These are phyloP conservation scores for Drosophila prosaltans DNA, from an alignment of 1,140 invertebrate species.

Conservation along the genomic window DNA sequence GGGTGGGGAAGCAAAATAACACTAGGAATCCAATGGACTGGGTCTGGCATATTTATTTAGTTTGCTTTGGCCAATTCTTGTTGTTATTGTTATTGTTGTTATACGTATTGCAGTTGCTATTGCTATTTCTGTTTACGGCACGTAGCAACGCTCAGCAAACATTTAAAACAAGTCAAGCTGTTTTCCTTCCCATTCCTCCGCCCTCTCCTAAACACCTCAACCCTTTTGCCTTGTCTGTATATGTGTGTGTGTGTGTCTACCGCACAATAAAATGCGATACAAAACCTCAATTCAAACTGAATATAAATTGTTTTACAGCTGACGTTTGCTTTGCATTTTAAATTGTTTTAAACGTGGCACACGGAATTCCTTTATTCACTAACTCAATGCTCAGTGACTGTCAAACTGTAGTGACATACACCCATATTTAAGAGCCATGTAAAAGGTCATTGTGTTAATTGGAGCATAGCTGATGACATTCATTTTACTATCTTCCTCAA, in stretches of 20 bases:
- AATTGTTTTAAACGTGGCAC: constrained; percentile 52
- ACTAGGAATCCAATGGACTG: constrained; percentile 44
- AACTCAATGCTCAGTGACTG: constrained; percentile 24
- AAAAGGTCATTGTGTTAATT: constrained; percentile 79
- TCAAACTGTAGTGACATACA: constrained; percentile 27
- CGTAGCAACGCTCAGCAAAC: constrained; percentile 75
- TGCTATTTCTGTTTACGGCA: constrained; percentile 61
- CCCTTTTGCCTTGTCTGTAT: constrained; percentile 6
- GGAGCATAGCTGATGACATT: constrained; percentile 69
- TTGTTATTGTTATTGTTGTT: constrained; percentile 26
- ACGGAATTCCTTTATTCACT: constrained; percentile 4
- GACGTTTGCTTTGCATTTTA: constrained; percentile 79
- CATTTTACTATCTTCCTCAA: constrained; percentile 39
- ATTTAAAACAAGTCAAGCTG: constrained; percentile 76
- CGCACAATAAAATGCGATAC: constrained; percentile 71
- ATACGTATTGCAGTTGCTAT: constrained; percentile 15
- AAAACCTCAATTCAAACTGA: constrained; percentile 81
- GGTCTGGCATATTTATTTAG: constrained; percentile 62
- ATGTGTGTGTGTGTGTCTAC: constrained; percentile 12
- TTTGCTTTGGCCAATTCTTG: constrained; percentile 56
- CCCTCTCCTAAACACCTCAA: neutral
- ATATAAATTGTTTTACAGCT: constrained; percentile 82
- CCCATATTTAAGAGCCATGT: constrained; percentile 5
- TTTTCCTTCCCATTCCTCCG: constrained; percentile 19
- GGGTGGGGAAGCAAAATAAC: constrained; percentile 4